Evolutionary conservation across 2,113 vertebrate genomes (phyloP), one percentile per base, ranked within the genome.

Genomic region (Chaenogobius annularis): DNA sequence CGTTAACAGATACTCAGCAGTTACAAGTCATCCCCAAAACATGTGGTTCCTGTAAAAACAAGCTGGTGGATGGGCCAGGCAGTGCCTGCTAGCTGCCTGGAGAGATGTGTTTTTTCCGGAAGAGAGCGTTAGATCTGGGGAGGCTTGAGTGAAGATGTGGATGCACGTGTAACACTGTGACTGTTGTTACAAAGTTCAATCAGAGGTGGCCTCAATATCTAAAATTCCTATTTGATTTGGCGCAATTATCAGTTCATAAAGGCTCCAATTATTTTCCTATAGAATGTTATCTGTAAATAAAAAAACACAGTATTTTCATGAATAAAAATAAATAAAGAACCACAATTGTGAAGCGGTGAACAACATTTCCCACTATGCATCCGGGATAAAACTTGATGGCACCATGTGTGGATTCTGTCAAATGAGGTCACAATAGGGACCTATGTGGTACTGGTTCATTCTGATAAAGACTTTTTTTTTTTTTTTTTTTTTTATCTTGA

Each of bases 41-140:
- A 91, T 90, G 88, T 90, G 88, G 85, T 87, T 90, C 86, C 79
- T 89, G 85, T 90, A 90, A 90, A 88, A 88, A 91, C 80, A 88
- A 72, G 80, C 72, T 83, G 52, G 71, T 14, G 23, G 22, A 84
- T 78, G 73, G 77, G 73, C 74, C 75, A 84, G 80, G 74, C 72
- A 56, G 80, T 73, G 66, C 63, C 73, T 58, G 69, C 83, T 69
- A 22, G 20, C 58, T 73, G 50, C 72, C 75, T 76, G 61, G n/a
- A 78, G 75, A 75, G 80, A 87, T 87, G 77, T 88, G 84, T 88
- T 90, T 91, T 90, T 91, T 88, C 86, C 88, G 86, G 70, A 78
- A 55, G 67, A 75, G 79, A 26, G 78, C 78, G 82, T 81, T 77
- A 84, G 77, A 13, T 58, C 84, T 70, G 22, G n/a, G 76, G 83